phyloP scores from a whole-genome alignment of 1,140 invertebrate species.

The Venustaconcha ellipsiformis region DNA sequence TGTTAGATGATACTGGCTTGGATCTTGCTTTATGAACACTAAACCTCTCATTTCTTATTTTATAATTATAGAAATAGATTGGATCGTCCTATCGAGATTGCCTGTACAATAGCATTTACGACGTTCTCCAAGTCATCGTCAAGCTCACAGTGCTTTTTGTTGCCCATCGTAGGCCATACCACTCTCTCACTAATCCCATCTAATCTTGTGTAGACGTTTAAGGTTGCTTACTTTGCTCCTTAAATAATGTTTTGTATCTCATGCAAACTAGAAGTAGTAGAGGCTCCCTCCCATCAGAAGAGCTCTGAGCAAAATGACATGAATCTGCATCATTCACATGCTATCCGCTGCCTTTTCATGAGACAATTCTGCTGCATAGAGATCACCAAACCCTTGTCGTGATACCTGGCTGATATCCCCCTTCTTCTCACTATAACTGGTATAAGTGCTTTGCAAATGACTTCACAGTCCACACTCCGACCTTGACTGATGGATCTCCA shows the following conservation, averaged over 20 bases:
- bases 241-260: no score
- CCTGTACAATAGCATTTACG: not conserved
- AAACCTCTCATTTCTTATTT: constrained; percentile 3
- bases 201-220: no score
- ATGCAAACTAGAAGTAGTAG: no score
- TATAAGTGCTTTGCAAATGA: not conserved
- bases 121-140: constrained; percentile 7
- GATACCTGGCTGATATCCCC: constrained; percentile 6
- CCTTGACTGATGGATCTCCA: constrained; percentile 8
- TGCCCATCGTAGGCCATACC: not conserved
- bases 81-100: constrained; percentile 1
- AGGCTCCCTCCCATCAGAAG: no score
- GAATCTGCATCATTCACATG: not conserved
- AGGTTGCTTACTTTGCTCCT: no score
- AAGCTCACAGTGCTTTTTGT: constrained; percentile 3
- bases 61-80: constrained; percentile 2
- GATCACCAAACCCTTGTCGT: constrained; percentile 5
- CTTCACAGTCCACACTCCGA: constrained; percentile 6
- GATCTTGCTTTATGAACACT: constrained; percentile 3
- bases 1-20: no score
- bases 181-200: no score
- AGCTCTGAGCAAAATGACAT: no score
- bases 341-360: not conserved
- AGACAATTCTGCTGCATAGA: not conserved
- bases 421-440: constrained; percentile 6